Evolutionary conservation across 2,888 invertebrate species (phyloP).

Genomic region (Philhelius pedissequus): DNA sequence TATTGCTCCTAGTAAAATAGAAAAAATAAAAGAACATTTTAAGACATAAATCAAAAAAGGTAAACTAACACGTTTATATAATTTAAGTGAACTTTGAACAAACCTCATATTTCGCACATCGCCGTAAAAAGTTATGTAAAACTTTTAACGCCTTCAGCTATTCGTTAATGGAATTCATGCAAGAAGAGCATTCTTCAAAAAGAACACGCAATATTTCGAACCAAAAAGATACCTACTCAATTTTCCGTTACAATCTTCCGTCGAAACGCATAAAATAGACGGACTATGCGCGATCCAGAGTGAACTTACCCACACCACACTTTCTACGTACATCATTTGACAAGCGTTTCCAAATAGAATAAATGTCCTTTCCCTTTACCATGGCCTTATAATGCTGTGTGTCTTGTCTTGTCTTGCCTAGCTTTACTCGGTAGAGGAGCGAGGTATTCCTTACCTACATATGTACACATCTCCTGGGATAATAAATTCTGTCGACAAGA

Average conservation of each 20-base stretch:
- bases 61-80: no score
- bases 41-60: neutral
- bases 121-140: neutral
- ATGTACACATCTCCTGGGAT: neutral
- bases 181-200: slow-evolving; percentile 21
- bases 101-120: neutral
- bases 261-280: slow-evolving; percentile 22
- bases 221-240: slow-evolving; percentile 10
- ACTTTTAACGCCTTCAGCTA: slow-evolving; percentile 16
- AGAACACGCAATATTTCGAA: slow-evolving; percentile 27
- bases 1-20: no score
- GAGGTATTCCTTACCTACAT: no score
- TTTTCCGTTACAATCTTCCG: slow-evolving; percentile 31
- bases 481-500: slow-evolving; percentile 53
- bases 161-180: slow-evolving; percentile 39
- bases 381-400: neutral
- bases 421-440: no score
- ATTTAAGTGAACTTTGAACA: neutral
- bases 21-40: neutral
- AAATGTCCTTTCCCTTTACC: slow-evolving; percentile 9
- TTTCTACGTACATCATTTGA: slow-evolving; percentile 42
- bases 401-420: neutral
- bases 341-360: slow-evolving; percentile 46
- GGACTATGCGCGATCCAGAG: slow-evolving; percentile 8
- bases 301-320: slow-evolving; percentile 53